phyloP scores from a whole-genome alignment of 2,888 invertebrate genomes.

The Sisyra nigra region DNA sequence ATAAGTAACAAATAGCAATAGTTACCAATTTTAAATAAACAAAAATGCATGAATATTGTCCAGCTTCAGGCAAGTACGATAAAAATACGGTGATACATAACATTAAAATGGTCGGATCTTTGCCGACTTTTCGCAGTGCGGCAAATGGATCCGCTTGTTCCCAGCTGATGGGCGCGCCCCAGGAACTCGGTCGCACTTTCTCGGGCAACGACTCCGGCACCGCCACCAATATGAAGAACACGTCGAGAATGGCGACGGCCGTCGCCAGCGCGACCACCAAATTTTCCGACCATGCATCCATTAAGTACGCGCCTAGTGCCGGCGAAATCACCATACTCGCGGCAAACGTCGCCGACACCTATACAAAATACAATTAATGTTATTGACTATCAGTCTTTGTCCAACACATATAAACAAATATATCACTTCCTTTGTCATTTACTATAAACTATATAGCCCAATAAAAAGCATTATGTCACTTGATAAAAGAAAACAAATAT shows the following conservation, averaged over 20 bases:
- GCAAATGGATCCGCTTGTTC: conserved; percentile 97
- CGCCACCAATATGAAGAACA: conserved; percentile 93
- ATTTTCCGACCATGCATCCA: conserved; percentile 51
- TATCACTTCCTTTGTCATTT: too few relatives aligned
- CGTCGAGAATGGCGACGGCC: conserved; percentile 87
- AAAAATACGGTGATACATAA: conserved; percentile 94
- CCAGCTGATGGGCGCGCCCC: conserved; percentile 86
- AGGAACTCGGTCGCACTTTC: conserved; percentile 64
- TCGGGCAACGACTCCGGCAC: conserved; percentile 98
- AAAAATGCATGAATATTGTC: conserved; percentile 99
- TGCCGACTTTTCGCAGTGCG: conserved; percentile 79
- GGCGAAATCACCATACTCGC: conserved; percentile 98
- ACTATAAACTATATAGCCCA: too few relatives aligned
- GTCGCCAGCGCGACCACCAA: conserved; percentile 91
- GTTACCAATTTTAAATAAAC: conserved; percentile 87
- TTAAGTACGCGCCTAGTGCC: conserved; percentile 80
- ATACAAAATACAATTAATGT: conserved; percentile 8
- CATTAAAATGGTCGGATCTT: conserved; percentile 90
- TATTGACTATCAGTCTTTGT: neutral
- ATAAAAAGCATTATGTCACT: too few relatives aligned
- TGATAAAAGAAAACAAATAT: too few relatives aligned
- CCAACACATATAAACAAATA: too few relatives aligned
- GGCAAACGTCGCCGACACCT: conserved; percentile 94
- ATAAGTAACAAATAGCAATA: conserved; percentile 11
- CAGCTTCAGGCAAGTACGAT: conserved; percentile 95